Evolutionary conservation across 2,797 vertebrate species (phyloP).

Genomic region (Florisuga fusca): DNA sequence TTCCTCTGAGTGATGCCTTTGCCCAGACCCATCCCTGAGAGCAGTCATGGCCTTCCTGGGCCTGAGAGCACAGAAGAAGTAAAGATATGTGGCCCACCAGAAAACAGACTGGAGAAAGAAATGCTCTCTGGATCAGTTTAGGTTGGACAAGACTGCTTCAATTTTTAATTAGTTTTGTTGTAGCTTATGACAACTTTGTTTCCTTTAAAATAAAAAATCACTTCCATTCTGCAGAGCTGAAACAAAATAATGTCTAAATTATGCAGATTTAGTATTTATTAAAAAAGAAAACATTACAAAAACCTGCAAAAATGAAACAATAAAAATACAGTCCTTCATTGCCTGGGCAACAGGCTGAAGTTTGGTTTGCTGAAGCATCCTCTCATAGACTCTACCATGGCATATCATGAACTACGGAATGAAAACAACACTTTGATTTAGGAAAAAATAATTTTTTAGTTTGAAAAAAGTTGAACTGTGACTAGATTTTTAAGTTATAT

Average conservation of each 20-base stretch:
- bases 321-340: neutral
- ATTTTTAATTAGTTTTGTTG: neutral
- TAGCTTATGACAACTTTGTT: neutral
- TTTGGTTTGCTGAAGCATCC: neutral
- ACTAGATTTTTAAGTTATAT: neutral
- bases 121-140: neutral
- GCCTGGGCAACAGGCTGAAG: neutral
- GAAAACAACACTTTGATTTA: neutral
- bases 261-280: neutral
- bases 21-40: neutral
- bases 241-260: neutral
- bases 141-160: neutral
- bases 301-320: neutral
- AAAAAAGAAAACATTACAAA: neutral
- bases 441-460: neutral
- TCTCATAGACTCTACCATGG: neutral
- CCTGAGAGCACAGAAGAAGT: neutral
- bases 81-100: fast-evolving
- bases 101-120: fast-evolving
- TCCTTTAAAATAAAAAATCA: neutral
- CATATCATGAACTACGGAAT: neutral
- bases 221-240: neutral
- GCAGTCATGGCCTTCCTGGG: neutral
- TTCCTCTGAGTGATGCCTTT: neutral
- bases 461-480: neutral